Evolutionary conservation across 2,888 invertebrate species (phyloP).

Genomic region (Dicyrtomina minuta): DNA sequence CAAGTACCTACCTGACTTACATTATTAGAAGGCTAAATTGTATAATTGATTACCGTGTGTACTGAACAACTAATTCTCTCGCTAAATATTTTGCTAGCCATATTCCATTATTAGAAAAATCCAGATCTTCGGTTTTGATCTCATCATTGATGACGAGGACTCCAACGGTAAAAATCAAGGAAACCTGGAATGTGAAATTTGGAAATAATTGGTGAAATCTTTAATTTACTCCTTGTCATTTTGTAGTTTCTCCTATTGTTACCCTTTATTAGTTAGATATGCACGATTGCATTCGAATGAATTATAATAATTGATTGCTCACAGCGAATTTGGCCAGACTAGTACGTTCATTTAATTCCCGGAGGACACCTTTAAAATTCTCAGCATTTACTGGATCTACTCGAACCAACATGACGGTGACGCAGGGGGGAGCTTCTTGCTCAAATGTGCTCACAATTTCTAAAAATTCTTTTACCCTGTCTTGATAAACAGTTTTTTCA

Average conservation of each 20-base stretch:
- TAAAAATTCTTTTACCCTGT: background rate
- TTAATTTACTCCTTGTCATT: background rate
- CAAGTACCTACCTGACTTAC: too few species aligned
- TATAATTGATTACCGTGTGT: background rate
- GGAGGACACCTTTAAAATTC: background rate
- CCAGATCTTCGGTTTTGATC: background rate
- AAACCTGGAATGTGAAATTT: background rate
- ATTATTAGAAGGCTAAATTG: too few species aligned
- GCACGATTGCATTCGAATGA: background rate
- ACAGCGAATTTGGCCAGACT: background rate
- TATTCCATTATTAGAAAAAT: conserved; percentile 5
- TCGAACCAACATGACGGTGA: background rate
- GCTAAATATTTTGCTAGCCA: background rate
- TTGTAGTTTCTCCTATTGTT: too few species aligned
- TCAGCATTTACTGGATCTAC: background rate
- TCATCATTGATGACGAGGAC: background rate
- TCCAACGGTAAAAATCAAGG: background rate
- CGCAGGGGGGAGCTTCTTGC: background rate
- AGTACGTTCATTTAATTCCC: background rate
- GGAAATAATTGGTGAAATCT: background rate
- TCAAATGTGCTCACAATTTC: background rate
- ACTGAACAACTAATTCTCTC: background rate
- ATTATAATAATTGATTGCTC: background rate
- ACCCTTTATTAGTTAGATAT: too few species aligned
- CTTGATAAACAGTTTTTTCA: background rate